Percentiles rank a stretch among this genome's conserved stretches.
Evolutionary conservation across 2,888 invertebrate species (phyloP).

Genomic region (Thymelicus sylvestris): DNA sequence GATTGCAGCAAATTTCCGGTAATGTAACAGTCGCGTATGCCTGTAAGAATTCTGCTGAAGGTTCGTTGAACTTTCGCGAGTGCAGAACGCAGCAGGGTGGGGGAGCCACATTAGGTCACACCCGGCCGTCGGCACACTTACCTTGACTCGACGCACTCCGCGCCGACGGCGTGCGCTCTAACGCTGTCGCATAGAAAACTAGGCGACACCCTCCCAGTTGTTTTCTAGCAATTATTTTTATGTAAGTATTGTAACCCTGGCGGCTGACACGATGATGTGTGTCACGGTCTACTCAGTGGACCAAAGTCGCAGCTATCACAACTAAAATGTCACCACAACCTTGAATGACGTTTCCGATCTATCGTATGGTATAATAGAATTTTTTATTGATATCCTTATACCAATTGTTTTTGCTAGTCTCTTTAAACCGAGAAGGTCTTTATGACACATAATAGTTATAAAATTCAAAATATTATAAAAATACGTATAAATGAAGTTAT

Average conservation of each 20-base stretch:
- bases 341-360: not conserved
- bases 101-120: constrained; percentile 81
- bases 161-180: constrained; percentile 57
- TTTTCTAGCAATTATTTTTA: constrained; percentile 59
- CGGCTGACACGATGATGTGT: constrained; percentile 24
- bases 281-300: constrained; percentile 23
- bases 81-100: constrained; percentile 80
- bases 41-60: constrained; percentile 80
- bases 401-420: no score
- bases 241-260: constrained; percentile 47
- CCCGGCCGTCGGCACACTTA: constrained; percentile 83
- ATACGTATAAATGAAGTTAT: no score
- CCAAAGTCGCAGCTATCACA: not conserved
- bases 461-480: no score
- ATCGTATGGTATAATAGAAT: not conserved
- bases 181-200: constrained; percentile 73
- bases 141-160: constrained; percentile 79
- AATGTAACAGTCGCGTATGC: constrained; percentile 81
- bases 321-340: not conserved
- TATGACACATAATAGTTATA: no score
- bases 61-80: constrained; percentile 83
- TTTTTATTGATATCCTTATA: no score
- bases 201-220: constrained; percentile 64
- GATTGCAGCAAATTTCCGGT: constrained; percentile 81
- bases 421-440: no score